Base-by-base conservation (phyloP, 1,140 invertebrate species). In the Cherax destructor region DNA sequence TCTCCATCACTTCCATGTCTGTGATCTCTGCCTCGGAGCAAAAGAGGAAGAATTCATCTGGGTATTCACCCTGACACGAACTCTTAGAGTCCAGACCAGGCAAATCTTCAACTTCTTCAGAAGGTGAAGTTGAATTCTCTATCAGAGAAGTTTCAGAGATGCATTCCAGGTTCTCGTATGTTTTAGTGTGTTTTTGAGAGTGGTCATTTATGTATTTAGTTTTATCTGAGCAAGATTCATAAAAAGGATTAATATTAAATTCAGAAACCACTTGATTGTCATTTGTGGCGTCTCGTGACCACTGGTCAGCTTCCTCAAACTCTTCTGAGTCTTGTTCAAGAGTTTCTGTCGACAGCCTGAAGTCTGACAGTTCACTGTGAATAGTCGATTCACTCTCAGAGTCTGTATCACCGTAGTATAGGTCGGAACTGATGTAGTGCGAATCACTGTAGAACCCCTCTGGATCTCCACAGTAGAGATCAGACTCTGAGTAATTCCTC, bases 11-110 rank as follows among this genome's bases (percentile, higher is more conserved):
- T 72, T 91, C 76, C 88, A 91, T 84, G 24, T 74, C 88, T 47
- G 88, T 84, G 49, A 91, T 74, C 80, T 91, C 83, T 4, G 88
- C 88, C 56, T 91, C 88, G n/a, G 88, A 91, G 59, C 88, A 91
- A 18, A 91, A 91, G 50, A 91, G 65, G 56, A 91, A 91, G 47
- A 91, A 91, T 52, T 91, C 88, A 83, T 90, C 86, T 13, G 86
- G 86, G 59, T 88, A 88, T 21, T 87, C 86, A 52, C 18, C 30
- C 10, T 18, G 52, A 65, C 59, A 61, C 7, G 59, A 59, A 30
- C 59, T 56, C n/a, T 83, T 56, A 16, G 81, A 41, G 52, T 83
- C 52, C 52, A 41, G 24, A 10, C 9, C 4, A 50, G 47, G 18
- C 4, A 11, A n/a, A 21, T 49, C 61, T n/a, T 74, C 83, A 24